Percentiles rank a stretch among this genome's conserved stretches.
Evolutionary conservation across 2,888 invertebrate genomes (phyloP).

Genomic region (Allophyes oxyacanthae): DNA sequence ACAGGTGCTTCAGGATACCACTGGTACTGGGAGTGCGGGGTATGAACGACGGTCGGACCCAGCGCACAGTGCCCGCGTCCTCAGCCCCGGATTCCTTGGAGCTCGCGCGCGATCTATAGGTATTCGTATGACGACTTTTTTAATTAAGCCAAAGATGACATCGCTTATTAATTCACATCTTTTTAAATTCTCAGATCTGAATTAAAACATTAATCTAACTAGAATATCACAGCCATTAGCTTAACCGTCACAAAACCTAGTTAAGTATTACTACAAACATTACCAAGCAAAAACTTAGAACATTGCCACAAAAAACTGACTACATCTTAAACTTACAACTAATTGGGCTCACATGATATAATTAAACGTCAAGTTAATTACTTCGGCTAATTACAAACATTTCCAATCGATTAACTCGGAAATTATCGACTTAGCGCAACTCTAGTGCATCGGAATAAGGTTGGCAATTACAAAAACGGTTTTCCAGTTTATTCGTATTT

Average conservation of each 20-base stretch:
- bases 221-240: too few species aligned
- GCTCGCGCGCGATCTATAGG: too few species aligned
- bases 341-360: slow-evolving; percentile 47
- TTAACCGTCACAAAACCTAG: slow-evolving; percentile 9
- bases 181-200: too few species aligned
- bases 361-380: slow-evolving; percentile 47
- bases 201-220: too few species aligned
- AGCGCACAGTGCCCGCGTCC: too few species aligned
- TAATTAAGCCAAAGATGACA: too few species aligned
- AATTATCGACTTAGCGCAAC: slow-evolving; percentile 33
- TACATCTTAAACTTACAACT: slow-evolving; percentile 42
- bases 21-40: too few species aligned
- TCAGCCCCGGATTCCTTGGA: too few species aligned
- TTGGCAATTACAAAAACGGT: slow-evolving; percentile 25
- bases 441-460: slow-evolving; percentile 34
- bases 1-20: too few species aligned
- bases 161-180: too few species aligned
- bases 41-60: too few species aligned
- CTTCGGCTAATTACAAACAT: slow-evolving; percentile 48
- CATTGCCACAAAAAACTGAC: slow-evolving; percentile 17
- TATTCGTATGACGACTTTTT: too few species aligned
- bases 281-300: slow-evolving; percentile 31
- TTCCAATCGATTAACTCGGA: slow-evolving; percentile 48
- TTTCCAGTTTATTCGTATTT: slow-evolving; percentile 23
- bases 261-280: slow-evolving; percentile 6